Base-by-base conservation (phyloP, 2,113 vertebrate species). In the Muntiacus reevesi region DNA sequence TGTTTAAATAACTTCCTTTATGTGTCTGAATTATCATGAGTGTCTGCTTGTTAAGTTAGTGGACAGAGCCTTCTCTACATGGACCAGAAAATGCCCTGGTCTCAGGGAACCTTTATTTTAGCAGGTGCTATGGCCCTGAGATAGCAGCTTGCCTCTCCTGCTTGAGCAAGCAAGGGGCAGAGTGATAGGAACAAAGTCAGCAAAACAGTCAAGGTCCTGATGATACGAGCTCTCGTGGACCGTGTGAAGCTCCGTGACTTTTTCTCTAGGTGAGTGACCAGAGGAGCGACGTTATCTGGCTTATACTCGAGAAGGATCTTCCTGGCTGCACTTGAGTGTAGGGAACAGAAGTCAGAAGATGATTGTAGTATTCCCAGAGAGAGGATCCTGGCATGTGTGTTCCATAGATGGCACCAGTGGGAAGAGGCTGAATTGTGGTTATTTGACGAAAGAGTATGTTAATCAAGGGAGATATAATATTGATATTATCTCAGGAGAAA, bases 191-290 rank as follows among this genome's bases (percentile, higher is more conserved):
- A 30, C 15, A 19, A 2, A 27, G 10, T 82, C 11, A 33, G 12
- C 10, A 1, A 30, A 17, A 28, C 7, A 33, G 14, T 45, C 6
- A 3, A 7, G 7, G 47, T 87, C 59, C 15, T 1, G 2, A 12
- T 40, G 17, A 4, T 74, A 11, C 0, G 23, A 54, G 33, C 52
- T 5, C 83, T 57, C 10, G 30, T 40, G n/a, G 55, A 30, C 47
- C 3, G 0, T 33, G 45, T 40, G 45, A 87, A 59, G 43, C 30
- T 87, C 36, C 28, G 14, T 81, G 3, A 2, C 45, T 54, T 78
- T 52, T 40, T 40, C 57, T 50, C 30, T 6, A 33, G 52, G 12
- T 0, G 5, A 83, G 36, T 60, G 54, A 74, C 52, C 19, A 52
- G 52, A 67, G 8, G 67, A 57, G 25, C 1, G 1, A n/a, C 27